Conservation (phyloP, 2,113 vertebrate species). For the Engystomops pustulosus region DNA sequence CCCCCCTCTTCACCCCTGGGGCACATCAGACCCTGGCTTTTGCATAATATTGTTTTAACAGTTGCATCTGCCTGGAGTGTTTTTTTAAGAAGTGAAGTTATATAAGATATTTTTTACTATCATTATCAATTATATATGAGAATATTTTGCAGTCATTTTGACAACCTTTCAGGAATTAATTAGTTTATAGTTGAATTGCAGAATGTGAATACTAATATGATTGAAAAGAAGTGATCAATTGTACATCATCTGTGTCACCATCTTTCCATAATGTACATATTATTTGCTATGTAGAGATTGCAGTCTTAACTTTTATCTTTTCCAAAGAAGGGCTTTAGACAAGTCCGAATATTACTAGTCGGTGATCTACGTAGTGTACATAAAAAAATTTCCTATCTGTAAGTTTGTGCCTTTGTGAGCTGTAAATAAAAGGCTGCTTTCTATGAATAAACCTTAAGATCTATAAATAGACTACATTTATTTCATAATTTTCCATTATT, state of each 20-base stretch:
- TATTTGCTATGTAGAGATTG: not conserved
- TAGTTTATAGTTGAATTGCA: not conserved
- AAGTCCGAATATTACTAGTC: not conserved
- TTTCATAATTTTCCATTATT: not conserved
- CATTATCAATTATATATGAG: not conserved
- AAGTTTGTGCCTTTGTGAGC: conserved; percentile 46
- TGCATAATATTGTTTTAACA: no score
- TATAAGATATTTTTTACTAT: not conserved
- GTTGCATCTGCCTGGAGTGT: not conserved
- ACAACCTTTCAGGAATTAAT: not conserved
- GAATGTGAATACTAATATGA: no score
- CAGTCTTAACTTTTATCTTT: not conserved
- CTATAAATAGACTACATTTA: no score
- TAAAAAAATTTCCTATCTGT: conserved; percentile 37
- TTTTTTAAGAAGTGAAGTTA: not conserved
- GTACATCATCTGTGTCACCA: not conserved
- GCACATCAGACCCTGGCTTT: no score
- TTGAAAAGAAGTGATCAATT: not conserved
- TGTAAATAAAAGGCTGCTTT: conserved; percentile 46
- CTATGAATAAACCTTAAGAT: conserved; percentile 41
- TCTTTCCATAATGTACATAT: not conserved
- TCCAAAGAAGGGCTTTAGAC: not conserved
- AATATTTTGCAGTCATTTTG: not conserved
- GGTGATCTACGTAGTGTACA: conserved; percentile 28
- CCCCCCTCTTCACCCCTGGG: no score